Base-by-base conservation (phyloP, 2,797 vertebrate species). In the Sylvilagus floridanus region DNA sequence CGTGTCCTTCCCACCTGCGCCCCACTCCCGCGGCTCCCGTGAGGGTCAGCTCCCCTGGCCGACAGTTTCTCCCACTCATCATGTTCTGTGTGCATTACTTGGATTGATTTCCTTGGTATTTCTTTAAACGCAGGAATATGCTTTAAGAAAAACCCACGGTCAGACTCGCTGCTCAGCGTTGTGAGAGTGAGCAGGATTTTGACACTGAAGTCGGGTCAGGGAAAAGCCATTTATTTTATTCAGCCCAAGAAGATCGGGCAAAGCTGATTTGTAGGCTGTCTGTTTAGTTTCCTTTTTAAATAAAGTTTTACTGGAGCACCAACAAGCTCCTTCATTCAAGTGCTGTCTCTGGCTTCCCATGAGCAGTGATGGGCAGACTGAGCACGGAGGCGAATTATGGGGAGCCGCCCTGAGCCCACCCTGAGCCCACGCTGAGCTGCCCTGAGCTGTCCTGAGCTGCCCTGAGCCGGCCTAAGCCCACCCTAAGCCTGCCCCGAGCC, bases 301-400 rank as follows among this genome's bases (percentile, higher is more conserved):
- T 47, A 8, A 8, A 63, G 7, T 21, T 60, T 30, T 52, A 13
- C 3, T 7, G 37, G 71, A 7, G 37, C 28, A 4, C 1, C 11
- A 10, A 3, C 16, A 0, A 0, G 3, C 26, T 32, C 42, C 16
- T 10, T 37, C 9, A 1, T 0, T 2, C 19, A 0, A 2, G 47
- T 7, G n/a, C 5, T 26, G 19, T 60, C 69, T 5, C 0, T 13
- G 72, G 57, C 28, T 35, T 17, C n/a, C 8, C 0, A 11, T 5
- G 60, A 37, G 1, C 0, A 0, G 47, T 0, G 42, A 42, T 42
- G 72, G 26, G 7, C 4, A 0, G 1, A 0, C 13, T 6, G 35
- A 60, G 1, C 13, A 0, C 4, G 28, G 42, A 7, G 42, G 42
- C 7, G 42, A 42, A 42, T 8, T 42, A 42, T 42, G 42, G 42